phyloP scores from a whole-genome alignment of 1,140 invertebrate genomes.

The Drosophila nebulosa region DNA sequence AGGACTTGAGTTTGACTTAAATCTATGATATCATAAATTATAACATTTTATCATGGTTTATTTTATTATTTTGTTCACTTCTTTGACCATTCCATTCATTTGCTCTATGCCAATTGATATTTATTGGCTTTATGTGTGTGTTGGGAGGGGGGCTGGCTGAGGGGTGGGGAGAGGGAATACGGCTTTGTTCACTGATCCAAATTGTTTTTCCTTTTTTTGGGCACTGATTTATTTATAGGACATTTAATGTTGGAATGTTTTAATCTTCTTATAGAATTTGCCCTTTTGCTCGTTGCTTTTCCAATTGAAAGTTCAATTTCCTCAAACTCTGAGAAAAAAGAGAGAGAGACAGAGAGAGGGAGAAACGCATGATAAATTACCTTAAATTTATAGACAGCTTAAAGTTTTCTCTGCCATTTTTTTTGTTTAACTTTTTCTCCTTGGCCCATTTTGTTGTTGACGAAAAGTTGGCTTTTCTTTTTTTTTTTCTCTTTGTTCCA shows the following conservation, averaged over 20 bases:
- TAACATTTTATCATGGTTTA: conserved; percentile 9
- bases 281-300: neutral
- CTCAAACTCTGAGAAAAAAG: neutral
- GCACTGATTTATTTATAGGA: conserved; percentile 5
- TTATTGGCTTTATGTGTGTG: conserved; percentile 4
- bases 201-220: conserved; percentile 13
- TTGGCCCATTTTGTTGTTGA: neutral
- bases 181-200: conserved; percentile 1
- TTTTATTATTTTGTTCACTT: neutral
- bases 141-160: too few relatives aligned
- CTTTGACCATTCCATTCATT: neutral
- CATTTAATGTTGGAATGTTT: conserved; percentile 1
- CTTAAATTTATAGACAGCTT: neutral
- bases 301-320: neutral
- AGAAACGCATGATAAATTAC: neutral
- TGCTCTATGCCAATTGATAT: conserved; percentile 9
- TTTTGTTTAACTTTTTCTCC: neutral
- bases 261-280: conserved; percentile 8
- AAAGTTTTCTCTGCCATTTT: neutral
- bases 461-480: neutral
- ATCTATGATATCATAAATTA: conserved; percentile 37
- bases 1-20: conserved; percentile 16
- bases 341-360: too few relatives aligned
- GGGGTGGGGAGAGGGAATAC: too few relatives aligned
- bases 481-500: neutral